These are phyloP conservation scores for Tachypleus tridentatus DNA, from an alignment of 1,140 invertebrate genomes.

Conservation along the genomic window DNA sequence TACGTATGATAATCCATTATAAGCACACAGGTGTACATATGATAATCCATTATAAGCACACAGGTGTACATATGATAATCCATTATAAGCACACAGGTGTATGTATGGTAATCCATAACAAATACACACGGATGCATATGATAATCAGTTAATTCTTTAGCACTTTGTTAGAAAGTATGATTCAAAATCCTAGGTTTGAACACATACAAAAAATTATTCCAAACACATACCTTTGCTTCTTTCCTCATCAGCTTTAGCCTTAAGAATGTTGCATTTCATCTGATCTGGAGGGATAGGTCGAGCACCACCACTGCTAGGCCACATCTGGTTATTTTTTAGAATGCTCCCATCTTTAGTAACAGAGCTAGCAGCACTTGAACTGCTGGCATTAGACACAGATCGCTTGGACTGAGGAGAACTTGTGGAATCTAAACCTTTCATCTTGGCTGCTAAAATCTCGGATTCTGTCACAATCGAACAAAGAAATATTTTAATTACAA, in stretches of 20 bases:
- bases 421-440: slow-evolving; percentile 35
- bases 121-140: too few relatives aligned
- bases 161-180: too few relatives aligned
- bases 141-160: too few relatives aligned
- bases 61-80: too few relatives aligned
- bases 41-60: too few relatives aligned
- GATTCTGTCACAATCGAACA: slow-evolving; percentile 24
- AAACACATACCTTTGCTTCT: slow-evolving; percentile 12
- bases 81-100: too few relatives aligned
- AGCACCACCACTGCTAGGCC: slow-evolving; percentile 9
- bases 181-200: too few relatives aligned
- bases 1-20: too few relatives aligned
- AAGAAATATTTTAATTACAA: too few relatives aligned
- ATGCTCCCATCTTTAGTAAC: slow-evolving; percentile 12
- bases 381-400: slow-evolving; percentile 7
- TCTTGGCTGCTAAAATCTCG: slow-evolving; percentile 32
- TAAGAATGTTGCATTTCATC: slow-evolving; percentile 88
- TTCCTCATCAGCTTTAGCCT: slow-evolving; percentile 45
- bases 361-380: neutral
- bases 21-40: too few relatives aligned
- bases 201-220: too few relatives aligned
- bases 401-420: slow-evolving; percentile 17
- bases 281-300: slow-evolving; percentile 31
- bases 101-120: too few relatives aligned
- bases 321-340: slow-evolving; percentile 18